A percentile compares a stretch with the other conserved stretches of the same genome.
phyloP scores from a whole-genome alignment of 1,140 invertebrate genomes.

The Triops longicaudatus region DNA sequence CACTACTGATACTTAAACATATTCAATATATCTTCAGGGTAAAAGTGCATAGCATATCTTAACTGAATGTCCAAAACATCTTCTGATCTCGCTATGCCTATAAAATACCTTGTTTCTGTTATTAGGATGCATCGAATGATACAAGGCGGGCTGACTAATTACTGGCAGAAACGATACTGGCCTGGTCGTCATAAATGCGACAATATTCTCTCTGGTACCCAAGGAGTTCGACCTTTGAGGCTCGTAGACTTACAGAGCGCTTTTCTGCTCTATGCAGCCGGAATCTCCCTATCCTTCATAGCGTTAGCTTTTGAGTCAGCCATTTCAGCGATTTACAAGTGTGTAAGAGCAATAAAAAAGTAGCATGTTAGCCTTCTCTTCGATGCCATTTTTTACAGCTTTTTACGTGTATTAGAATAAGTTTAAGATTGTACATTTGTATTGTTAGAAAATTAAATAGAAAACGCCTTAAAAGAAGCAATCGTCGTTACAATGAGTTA shows the following conservation, averaged over 20 bases:
- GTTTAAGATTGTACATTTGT: too few relatives aligned
- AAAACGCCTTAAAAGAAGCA: too few relatives aligned
- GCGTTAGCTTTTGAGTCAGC: background rate
- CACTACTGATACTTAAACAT: too few relatives aligned
- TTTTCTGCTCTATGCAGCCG: background rate
- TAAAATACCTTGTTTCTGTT: background rate
- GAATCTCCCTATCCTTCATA: background rate
- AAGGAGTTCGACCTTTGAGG: background rate
- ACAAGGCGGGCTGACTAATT: constrained; percentile 13
- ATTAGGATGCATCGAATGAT: constrained; percentile 18
- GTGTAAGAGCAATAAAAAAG: background rate
- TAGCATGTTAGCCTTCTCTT: background rate
- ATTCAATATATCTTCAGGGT: too few relatives aligned
- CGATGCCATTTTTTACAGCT: background rate
- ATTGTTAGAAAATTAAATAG: too few relatives aligned
- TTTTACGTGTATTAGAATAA: too few relatives aligned
- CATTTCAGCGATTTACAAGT: background rate
- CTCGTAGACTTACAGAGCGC: constrained; percentile 11
- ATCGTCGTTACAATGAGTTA: too few relatives aligned
- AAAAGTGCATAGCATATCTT: too few relatives aligned
- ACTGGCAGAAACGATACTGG: constrained; percentile 22
- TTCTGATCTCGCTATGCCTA: too few relatives aligned
- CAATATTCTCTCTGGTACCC: background rate
- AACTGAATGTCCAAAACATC: too few relatives aligned
- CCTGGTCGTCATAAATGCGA: constrained; percentile 8